Conservation (phyloP, 2,797 vertebrate genomes). For the Enteromius fasciolatus region DNA sequence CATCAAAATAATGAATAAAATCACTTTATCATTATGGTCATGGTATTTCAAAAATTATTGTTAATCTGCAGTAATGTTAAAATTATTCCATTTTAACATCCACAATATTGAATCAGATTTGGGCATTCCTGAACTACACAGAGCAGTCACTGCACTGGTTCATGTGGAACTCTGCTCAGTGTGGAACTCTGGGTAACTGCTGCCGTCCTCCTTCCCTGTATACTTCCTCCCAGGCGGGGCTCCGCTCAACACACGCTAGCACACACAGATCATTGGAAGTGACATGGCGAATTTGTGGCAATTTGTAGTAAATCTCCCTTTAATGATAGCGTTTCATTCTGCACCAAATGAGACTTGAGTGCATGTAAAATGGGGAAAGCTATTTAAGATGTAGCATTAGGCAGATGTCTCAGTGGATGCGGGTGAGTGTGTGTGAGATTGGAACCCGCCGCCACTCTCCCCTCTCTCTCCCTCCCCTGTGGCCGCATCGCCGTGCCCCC, state of each 20-base stretch:
- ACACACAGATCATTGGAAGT: constrained; percentile 93
- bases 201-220: constrained; percentile 56
- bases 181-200: constrained; percentile 20
- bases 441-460: constrained; percentile 66
- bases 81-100: background rate
- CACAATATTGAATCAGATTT: background rate
- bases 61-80: background rate
- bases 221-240: constrained; percentile 53
- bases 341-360: constrained; percentile 86
- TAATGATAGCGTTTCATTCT: constrained; percentile 91
- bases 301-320: constrained; percentile 96
- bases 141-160: background rate
- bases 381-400: constrained; percentile 88
- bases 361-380: constrained; percentile 87
- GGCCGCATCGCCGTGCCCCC: constrained; percentile 55
- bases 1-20: background rate
- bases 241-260: constrained; percentile 70
- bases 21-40: background rate
- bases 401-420: constrained; percentile 77
- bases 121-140: background rate
- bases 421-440: constrained; percentile 75
- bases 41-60: background rate
- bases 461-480: constrained; percentile 58
- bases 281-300: constrained; percentile 96
- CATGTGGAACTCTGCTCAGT: background rate